Evolutionary conservation across 2,888 invertebrate genomes (phyloP), one percentile per base, ranked within the genome.

Genomic region (Drosophila algonquin): DNA sequence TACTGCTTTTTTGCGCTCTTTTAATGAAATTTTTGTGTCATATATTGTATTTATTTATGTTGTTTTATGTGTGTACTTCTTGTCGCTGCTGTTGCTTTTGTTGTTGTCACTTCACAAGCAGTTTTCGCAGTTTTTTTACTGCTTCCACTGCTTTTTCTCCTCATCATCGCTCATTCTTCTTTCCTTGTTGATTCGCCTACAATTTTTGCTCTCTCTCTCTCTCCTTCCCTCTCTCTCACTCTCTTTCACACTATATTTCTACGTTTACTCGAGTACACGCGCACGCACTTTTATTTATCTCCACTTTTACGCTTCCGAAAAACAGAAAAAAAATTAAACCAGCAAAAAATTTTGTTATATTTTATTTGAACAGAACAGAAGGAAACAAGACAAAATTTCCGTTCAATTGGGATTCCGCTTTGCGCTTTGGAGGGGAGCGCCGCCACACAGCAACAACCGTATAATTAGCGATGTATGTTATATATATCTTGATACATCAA

Each of bases 31-130:
- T 61, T 54, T 63, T 62, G 54, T 64, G 44, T 54, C 73, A 56
- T 54, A 24, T 57, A 52, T 63, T 65, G 74, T 74, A 54, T 65
- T 50, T 70, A 46, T 65, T 65, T 65, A 53, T 62, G 27, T 56
- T 45, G 35, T 56, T 68, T 21, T 61, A 40, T 48, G 52, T 53
- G 47, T 53, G 24, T 40, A 24, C 21, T 65, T 55, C 10, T 62
- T 74, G 54, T 67, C 74, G 61, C 88, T 86, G 80, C 40, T 48
- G 35, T 27, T 65, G 52, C 44, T 55, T 10, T 62, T 74, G 54
- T 74, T 73, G 61, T 83, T 86, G 80, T 83, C 83, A 83, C 89
- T 88, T 86, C 87, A 85, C 88, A 69, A 83, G 76, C 75, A 78
- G 75, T 82, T 68, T 80, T 80, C 74, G 76, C 75, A 76, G 77